Evolutionary conservation across 2,888 invertebrate species (phyloP), one percentile per base, ranked within the genome.

Genomic region (Pollenia angustigena): DNA sequence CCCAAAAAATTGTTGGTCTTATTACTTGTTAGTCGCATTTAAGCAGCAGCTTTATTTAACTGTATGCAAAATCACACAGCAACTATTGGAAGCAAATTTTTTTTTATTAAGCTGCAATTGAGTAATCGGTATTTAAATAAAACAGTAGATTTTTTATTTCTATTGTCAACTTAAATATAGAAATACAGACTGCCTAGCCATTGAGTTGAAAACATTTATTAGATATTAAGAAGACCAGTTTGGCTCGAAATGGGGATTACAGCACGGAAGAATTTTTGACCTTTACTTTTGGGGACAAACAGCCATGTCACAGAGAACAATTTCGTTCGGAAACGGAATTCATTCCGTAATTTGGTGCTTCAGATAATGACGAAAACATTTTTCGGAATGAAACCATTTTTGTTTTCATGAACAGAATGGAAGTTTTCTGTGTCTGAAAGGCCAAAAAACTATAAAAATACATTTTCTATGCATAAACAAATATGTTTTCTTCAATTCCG

Each of bases 41-140:
- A 50, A 14, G 44, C 8, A 40, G 4, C 58, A 12, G n/a, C 23
- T 50, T 54, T 7, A 8, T 18, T 32, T 75, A 71, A 56, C 82
- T 71, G 71, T 52, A 78, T 74, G 23, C 40, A 56, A 56, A 69
- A 72, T 16, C 18, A 54, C 60, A 71, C 78, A 50, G 23, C 64
- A 60, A 42, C 79, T 79, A 68, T 72, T 81, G 78, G 56, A 62
- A 78, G 62, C 54, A 40, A 62, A 76, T 78, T 32, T 68, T 68
- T 40, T 56, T 50, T 69, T 75, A 75, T 80, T 80, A 60, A 44
- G 75, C 79, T 46, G 75, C 82, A 82, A 87, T 87, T 85, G 79
- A 85, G 75, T 75, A 87, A 87, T 87, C 75, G 81, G 58, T 75
- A 85, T 81, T 84, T 72, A 16, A 81, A 69, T 79, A 40, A 78